Percentiles rank a stretch among this genome's conserved stretches.
Conservation (phyloP, 2,113 vertebrate genomes). For the Centropus bengalensis region DNA sequence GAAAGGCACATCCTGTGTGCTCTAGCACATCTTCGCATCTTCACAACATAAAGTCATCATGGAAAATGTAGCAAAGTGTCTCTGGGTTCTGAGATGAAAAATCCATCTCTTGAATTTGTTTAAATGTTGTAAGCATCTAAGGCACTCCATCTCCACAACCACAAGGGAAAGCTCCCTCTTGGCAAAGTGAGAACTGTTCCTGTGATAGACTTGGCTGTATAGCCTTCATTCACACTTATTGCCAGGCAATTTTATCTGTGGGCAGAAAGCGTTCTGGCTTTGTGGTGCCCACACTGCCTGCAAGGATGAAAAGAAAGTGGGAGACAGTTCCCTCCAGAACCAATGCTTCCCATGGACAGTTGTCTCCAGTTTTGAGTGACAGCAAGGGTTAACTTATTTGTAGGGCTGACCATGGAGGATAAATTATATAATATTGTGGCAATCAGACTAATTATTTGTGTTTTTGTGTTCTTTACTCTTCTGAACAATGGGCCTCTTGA, state of each 20-base stretch:
- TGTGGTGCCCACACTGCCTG: neutral
- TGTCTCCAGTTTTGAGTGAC: neutral
- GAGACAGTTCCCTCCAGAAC: neutral
- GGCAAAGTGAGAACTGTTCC: neutral
- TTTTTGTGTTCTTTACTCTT: neutral
- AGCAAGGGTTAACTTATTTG: neutral
- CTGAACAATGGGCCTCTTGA: neutral
- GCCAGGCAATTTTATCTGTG: neutral
- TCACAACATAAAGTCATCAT: no score
- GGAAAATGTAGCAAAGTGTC: neutral
- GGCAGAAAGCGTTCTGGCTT: neutral
- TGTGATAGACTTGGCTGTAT: no score
- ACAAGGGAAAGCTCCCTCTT: neutral
- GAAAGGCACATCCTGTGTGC: neutral
- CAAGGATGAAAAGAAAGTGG: neutral
- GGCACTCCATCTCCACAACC: no score
- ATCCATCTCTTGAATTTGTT: neutral
- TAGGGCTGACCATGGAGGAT: neutral
- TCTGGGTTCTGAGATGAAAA: neutral
- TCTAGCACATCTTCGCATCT: neutral
- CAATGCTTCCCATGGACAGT: neutral
- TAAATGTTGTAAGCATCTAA: neutral
- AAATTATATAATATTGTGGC: neutral
- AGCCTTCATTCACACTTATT: neutral
- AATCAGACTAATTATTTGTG: neutral